These are phyloP conservation scores for Hystrix brachyura DNA, from an alignment of 2,113 vertebrate species.

Conservation along the genomic window DNA sequence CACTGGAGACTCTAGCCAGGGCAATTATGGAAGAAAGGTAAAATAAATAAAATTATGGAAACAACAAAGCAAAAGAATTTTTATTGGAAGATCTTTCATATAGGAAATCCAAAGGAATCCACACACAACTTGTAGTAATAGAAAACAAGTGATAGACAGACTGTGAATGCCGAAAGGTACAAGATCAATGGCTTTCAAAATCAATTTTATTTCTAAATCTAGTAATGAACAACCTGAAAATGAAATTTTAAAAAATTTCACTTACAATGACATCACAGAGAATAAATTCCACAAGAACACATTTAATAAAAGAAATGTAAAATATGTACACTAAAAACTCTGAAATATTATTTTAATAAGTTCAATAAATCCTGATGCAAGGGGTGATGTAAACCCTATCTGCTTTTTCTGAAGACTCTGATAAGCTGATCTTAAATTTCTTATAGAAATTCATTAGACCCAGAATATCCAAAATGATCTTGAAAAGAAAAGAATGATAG, in stretches of 20 bases:
- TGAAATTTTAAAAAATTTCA: neutral
- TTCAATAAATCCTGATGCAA: neutral
- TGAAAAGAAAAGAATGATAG: neutral
- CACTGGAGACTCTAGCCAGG: neutral
- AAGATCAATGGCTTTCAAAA: neutral
- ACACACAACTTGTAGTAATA: neutral
- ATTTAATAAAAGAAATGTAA: neutral
- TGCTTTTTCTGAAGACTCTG: neutral
- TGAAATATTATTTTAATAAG: neutral
- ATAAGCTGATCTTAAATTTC: neutral
- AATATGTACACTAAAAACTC: neutral
- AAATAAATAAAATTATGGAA: neutral
- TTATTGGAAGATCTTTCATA: neutral
- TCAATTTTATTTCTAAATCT: neutral
- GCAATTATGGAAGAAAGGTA: neutral
- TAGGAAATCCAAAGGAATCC: neutral
- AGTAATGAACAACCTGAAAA: neutral
- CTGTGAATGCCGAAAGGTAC: neutral
- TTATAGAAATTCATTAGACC: neutral
- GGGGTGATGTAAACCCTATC: neutral
- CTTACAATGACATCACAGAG: neutral
- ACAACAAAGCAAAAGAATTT: neutral
- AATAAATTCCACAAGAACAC: neutral
- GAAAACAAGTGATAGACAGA: neutral
- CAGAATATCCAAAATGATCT: constrained; percentile 3